Conservation (phyloP, 1,140 invertebrate species). For the Dendroctonus valens region DNA sequence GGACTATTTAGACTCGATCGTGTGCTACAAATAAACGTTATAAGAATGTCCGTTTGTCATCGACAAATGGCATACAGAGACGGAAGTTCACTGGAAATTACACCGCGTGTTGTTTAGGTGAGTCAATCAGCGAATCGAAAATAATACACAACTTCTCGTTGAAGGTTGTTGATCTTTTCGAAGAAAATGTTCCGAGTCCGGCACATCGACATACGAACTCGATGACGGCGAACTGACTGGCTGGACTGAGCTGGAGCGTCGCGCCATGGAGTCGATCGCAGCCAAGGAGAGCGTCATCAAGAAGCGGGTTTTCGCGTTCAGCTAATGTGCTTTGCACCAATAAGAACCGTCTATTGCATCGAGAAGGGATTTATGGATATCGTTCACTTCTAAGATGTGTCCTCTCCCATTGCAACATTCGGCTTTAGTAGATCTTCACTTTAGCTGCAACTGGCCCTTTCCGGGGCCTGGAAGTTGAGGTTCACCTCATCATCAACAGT, state of each 20-base stretch:
- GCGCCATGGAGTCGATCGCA: constrained; percentile 11
- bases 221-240: constrained; percentile 15
- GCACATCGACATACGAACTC: not conserved
- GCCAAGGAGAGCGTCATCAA: constrained; percentile 3
- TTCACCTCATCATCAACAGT: too few species aligned
- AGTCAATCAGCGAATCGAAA: constrained; percentile 1
- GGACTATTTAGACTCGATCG: constrained; percentile 6
- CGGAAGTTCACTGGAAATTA: too few species aligned
- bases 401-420: too few species aligned
- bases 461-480: too few species aligned
- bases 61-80: too few species aligned
- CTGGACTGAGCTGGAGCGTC: not conserved
- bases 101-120: not conserved
- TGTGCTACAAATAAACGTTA: constrained; percentile 9
- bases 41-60: not conserved
- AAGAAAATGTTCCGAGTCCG: not conserved
- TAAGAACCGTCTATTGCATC: not conserved
- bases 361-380: too few species aligned
- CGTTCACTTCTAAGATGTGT: too few species aligned
- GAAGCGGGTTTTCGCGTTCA: constrained; percentile 1
- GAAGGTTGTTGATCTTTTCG: constrained; percentile 25
- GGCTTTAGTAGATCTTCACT: too few species aligned
- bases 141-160: constrained; percentile 4
- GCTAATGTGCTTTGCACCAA: constrained; percentile 13
- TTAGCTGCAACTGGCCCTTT: too few species aligned